Conservation (phyloP, 2,797 vertebrate species). For the Antrozous pallidus region DNA sequence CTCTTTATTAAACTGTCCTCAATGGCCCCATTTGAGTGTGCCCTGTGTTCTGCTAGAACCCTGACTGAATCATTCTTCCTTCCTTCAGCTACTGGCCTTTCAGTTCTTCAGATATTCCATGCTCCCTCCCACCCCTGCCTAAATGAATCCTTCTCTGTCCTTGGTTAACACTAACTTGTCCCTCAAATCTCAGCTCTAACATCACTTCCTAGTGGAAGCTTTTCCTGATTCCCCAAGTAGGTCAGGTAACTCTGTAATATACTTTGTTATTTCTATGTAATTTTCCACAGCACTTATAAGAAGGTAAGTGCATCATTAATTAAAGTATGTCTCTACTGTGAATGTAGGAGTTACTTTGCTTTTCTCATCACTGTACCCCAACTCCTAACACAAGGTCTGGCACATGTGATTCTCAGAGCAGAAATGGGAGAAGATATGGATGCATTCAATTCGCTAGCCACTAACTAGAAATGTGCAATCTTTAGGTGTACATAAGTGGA, state of each 20-base stretch:
- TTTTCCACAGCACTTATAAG: not conserved
- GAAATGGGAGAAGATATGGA: not conserved
- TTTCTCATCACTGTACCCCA: not conserved
- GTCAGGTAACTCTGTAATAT: not conserved
- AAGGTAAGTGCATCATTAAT: not conserved
- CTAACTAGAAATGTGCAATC: not conserved
- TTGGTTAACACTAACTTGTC: not conserved
- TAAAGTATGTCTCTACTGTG: not conserved
- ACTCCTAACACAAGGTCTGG: not conserved
- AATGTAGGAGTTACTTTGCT: not conserved
- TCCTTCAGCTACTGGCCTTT: not conserved
- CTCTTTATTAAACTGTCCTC: conserved; percentile 8
- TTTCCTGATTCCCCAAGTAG: not conserved
- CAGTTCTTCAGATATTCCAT: not conserved
- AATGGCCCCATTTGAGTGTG: not conserved
- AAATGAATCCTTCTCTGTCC: not conserved
- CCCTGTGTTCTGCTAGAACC: not conserved
- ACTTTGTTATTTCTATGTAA: not conserved
- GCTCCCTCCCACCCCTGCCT: not conserved
- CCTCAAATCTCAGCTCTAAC: not conserved
- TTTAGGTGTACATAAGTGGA: not conserved
- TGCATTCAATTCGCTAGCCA: not conserved
- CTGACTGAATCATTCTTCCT: not conserved
- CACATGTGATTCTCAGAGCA: not conserved
- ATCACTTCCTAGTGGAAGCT: not conserved